Conservation (phyloP, 2,888 invertebrate genomes). For the Pediacus dermestoides region DNA sequence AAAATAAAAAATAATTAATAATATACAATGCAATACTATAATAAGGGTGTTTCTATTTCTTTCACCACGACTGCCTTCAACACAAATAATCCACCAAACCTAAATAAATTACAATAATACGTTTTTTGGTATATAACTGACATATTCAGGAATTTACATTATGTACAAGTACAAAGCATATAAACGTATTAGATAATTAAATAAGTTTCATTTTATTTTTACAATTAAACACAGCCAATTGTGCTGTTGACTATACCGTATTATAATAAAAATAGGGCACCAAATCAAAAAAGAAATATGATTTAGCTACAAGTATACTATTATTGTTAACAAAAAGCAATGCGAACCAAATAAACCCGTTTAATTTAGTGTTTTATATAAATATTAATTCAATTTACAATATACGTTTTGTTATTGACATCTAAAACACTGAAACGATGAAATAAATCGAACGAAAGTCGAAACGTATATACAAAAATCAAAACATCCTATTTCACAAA, state of each 20-base stretch:
- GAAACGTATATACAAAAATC: too few species aligned
- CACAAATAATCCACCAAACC: constrained; percentile 31
- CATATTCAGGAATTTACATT: constrained; percentile 37
- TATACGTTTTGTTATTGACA: too few species aligned
- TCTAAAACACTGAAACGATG: too few species aligned
- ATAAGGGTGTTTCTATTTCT: too few species aligned
- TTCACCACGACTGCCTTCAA: constrained; percentile 26
- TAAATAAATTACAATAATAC: constrained; percentile 27
- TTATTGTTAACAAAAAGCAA: constrained; percentile 1
- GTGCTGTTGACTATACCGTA: constrained; percentile 44
- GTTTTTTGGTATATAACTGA: constrained; percentile 36
- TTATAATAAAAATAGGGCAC: constrained; percentile 32
- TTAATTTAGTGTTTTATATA: too few species aligned
- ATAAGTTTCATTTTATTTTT: constrained; percentile 22
- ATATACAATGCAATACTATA: constrained; percentile 17
- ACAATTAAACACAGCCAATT: constrained; percentile 45
- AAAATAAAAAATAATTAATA: constrained; percentile 19
- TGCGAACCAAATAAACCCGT: too few species aligned
- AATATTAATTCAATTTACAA: too few species aligned
- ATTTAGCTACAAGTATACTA: constrained; percentile 13
- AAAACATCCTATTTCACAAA: too few species aligned
- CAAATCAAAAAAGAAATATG: constrained; percentile 30
- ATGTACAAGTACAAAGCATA: constrained; percentile 30
- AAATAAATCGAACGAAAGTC: too few species aligned
- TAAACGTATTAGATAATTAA: constrained; percentile 27